Base-by-base conservation (phyloP, 2,113 vertebrate genomes). In the Poeciliopsis turrubarensis region DNA sequence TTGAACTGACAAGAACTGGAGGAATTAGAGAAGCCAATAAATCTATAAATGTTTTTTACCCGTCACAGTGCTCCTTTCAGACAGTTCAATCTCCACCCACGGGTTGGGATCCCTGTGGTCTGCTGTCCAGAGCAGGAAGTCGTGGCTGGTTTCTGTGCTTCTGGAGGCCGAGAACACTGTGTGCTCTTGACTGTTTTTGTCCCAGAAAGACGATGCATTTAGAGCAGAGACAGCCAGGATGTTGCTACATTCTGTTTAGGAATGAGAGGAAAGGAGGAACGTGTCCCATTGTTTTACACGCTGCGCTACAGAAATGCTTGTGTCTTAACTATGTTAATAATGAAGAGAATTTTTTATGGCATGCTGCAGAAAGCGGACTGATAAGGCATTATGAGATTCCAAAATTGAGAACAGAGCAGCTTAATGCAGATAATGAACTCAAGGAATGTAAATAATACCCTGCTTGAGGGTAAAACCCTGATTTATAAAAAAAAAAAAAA, bases 21-120 rank as follows among this genome's bases (percentile, higher is more conserved):
- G 1, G 19, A 64, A 65, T 31, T 64, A 32, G 4, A n/a, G 0
- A 47, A 47, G 44, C 44, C 19, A 15, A 37, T 3, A 65, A 13
- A 41, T 32, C 19, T 13, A 3, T 3, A 39, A 51, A 12, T 31
- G 1, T 57, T 15, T 17, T 39, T 39, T 70, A 32, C 96, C 96
- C 87, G 95, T 95, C 80, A 97, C 12, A 0, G 62, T 95, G 84
- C 83, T 94, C 89, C 87, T 95, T n/a, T 92, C 90, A 25, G 88
- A 89, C 32, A 97, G 89, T 74, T 95, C 95, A 78, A 97, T 78
- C 86, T 95, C 94, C 78, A 97, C 86, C 95, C 96, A 96, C 0
- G 95, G 81, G 0, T 72, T 70, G 1, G 39, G n/a, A 0, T 95
- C 82, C 0, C 70, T 1, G 0, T 68, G 17, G 57, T 82, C 73